These are phyloP conservation scores for Parazoanthus atlanticus DNA, from an alignment of 92 coral and sea anemone species.

Conservation along the genomic window DNA sequence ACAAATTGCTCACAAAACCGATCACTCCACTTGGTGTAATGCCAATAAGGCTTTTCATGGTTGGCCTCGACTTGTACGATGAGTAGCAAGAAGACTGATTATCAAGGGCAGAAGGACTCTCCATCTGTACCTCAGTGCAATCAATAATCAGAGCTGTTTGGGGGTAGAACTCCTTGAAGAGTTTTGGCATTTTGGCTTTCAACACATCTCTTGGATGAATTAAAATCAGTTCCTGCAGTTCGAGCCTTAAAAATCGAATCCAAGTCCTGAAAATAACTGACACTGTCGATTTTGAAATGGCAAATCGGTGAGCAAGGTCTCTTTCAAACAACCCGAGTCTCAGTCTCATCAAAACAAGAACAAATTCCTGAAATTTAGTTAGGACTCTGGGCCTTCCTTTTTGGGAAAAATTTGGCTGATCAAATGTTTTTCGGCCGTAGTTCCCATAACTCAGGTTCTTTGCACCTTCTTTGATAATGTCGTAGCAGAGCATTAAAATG, in stretches of 20 bases:
- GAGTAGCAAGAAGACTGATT: constrained; percentile 73
- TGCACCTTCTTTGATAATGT: constrained; percentile 25
- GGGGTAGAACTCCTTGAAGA: constrained; percentile 59
- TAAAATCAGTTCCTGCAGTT: constrained; percentile 56
- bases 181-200: constrained; percentile 55
- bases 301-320: constrained; percentile 61
- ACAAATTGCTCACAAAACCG: constrained; percentile 57
- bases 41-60: constrained; percentile 70
- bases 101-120: constrained; percentile 72
- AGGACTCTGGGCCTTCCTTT: constrained; percentile 38
- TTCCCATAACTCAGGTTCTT: constrained; percentile 30
- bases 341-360: constrained; percentile 53
- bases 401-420: not conserved
- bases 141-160: constrained; percentile 57
- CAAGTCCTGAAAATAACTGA: constrained; percentile 59
- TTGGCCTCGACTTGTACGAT: constrained; percentile 62
- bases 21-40: constrained; percentile 72
- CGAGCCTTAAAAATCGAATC: constrained; percentile 52
- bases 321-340: constrained; percentile 60
- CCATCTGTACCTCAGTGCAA: constrained; percentile 73
- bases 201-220: constrained; percentile 65
- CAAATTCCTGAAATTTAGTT: constrained; percentile 41
- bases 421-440: constrained; percentile 1
- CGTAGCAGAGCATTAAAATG: constrained; percentile 16
- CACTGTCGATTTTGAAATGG: constrained; percentile 51